Conservation (phyloP, 2,888 invertebrate genomes). For the Alsophila aescularia region DNA sequence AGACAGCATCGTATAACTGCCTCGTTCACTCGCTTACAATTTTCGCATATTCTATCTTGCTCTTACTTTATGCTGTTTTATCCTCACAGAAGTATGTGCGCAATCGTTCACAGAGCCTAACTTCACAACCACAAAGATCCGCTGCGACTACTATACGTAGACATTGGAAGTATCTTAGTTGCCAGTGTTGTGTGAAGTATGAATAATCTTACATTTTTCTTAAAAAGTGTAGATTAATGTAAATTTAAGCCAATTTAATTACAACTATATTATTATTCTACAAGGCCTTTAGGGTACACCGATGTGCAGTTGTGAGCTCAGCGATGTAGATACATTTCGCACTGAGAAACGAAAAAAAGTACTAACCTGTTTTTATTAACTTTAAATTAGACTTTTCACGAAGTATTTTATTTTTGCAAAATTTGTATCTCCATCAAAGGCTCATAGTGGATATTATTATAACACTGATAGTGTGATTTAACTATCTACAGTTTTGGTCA, state of each 20-base stretch:
- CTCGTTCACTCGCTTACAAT: too few relatives aligned
- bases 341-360: constrained; percentile 23
- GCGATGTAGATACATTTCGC: constrained; percentile 22
- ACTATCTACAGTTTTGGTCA: constrained; percentile 16
- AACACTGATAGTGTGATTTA: not conserved
- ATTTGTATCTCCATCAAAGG: not conserved
- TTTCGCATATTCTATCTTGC: too few relatives aligned
- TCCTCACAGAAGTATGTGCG: too few relatives aligned
- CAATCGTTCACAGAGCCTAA: too few relatives aligned
- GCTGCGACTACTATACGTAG: too few relatives aligned
- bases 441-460: constrained; percentile 7
- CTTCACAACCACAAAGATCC: too few relatives aligned
- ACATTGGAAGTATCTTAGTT: too few relatives aligned
- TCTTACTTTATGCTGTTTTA: too few relatives aligned
- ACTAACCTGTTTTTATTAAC: not conserved
- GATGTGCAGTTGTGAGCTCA: constrained; percentile 30
- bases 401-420: not conserved
- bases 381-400: too few relatives aligned
- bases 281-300: constrained; percentile 47
- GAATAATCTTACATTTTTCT: not conserved
- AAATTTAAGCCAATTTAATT: constrained; percentile 39
- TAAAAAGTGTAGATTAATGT: constrained; percentile 32
- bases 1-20: too few relatives aligned
- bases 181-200: not conserved
- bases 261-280: constrained; percentile 33